phyloP scores from a whole-genome alignment of 2,797 vertebrate species.

The Remorina albescens region DNA sequence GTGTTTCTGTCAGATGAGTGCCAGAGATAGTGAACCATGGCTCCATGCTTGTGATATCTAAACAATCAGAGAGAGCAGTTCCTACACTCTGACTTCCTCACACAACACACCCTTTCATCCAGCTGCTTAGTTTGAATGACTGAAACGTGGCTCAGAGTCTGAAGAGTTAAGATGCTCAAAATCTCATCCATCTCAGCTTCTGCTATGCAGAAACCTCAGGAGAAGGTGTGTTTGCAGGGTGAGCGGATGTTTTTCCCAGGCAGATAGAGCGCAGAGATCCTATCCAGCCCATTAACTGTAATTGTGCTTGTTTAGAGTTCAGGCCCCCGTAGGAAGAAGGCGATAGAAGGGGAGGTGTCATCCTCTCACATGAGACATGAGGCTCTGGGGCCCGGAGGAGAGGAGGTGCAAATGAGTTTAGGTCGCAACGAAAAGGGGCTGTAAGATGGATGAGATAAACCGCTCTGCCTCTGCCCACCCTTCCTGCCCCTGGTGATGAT shows the following conservation, averaged over 20 bases:
- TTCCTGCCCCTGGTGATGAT: constrained; percentile 72
- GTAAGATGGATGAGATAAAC: constrained; percentile 64
- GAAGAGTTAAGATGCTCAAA: constrained; percentile 5
- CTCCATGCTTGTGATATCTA: constrained; percentile 68
- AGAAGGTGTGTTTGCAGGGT: constrained; percentile 35
- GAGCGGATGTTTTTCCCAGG: constrained; percentile 67
- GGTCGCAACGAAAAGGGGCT: constrained; percentile 44
- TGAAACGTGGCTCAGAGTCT: constrained; percentile 10
- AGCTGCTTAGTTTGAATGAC: constrained; percentile 20
- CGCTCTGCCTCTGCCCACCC: constrained; percentile 60
- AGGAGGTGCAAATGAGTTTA: constrained; percentile 70
- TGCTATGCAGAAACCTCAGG: constrained; percentile 23
- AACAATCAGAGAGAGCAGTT: constrained; percentile 67
- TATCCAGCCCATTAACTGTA: constrained; percentile 75
- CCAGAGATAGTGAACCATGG: constrained; percentile 62
- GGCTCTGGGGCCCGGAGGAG: constrained; percentile 50
- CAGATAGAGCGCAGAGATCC: constrained; percentile 61
- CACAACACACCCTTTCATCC: constrained; percentile 33
- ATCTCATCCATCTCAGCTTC: constrained; percentile 22
- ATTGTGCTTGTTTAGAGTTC: constrained; percentile 70
- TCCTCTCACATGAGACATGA: constrained; percentile 77
- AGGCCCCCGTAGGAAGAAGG: constrained; percentile 50
- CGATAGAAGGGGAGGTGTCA: constrained; percentile 76
- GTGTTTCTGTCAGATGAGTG: constrained; percentile 79
- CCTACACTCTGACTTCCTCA: constrained; percentile 42